Percentiles rank a stretch among this genome's conserved stretches.
These are phyloP conservation scores for Bolinopsis microptera DNA, from an alignment of 37 sponge, comb jelly and placozoan species.

Conservation along the genomic window DNA sequence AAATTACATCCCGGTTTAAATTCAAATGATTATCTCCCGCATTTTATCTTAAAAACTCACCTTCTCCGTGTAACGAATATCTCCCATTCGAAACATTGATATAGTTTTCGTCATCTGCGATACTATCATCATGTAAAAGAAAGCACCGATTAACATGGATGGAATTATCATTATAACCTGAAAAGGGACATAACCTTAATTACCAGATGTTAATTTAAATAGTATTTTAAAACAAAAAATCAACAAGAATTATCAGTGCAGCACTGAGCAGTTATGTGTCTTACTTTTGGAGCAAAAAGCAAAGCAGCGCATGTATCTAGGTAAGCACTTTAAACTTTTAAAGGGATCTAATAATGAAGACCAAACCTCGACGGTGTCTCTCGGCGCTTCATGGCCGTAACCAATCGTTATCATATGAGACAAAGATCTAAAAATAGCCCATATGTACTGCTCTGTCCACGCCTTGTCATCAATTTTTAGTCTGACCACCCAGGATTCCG, in stretches of 20 bases:
- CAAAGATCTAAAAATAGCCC: constrained; percentile 27
- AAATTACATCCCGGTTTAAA: neutral
- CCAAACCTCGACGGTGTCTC: constrained; percentile 10
- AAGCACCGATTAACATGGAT: constrained; percentile 44
- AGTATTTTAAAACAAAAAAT: too few relatives aligned
- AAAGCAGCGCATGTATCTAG: too few relatives aligned
- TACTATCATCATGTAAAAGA: constrained; percentile 64
- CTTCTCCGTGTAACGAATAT: constrained; percentile 61
- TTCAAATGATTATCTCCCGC: neutral
- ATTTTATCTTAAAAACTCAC: neutral
- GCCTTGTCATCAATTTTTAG: neutral
- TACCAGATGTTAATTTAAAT: neutral
- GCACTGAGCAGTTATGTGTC: too few relatives aligned
- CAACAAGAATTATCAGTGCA: too few relatives aligned
- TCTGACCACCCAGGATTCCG: neutral
- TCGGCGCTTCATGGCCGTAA: constrained; percentile 36
- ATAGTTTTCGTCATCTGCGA: constrained; percentile 65
- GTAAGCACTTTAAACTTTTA: too few relatives aligned
- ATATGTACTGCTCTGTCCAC: constrained; percentile 13
- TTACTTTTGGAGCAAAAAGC: too few relatives aligned
- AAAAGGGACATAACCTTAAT: neutral
- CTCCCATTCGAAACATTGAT: constrained; percentile 52
- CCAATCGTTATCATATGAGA: constrained; percentile 65
- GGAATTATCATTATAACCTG: constrained; percentile 51
- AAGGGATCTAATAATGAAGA: neutral